Base-by-base conservation (phyloP, 1,140 invertebrate species). In the Linepithema humile region DNA sequence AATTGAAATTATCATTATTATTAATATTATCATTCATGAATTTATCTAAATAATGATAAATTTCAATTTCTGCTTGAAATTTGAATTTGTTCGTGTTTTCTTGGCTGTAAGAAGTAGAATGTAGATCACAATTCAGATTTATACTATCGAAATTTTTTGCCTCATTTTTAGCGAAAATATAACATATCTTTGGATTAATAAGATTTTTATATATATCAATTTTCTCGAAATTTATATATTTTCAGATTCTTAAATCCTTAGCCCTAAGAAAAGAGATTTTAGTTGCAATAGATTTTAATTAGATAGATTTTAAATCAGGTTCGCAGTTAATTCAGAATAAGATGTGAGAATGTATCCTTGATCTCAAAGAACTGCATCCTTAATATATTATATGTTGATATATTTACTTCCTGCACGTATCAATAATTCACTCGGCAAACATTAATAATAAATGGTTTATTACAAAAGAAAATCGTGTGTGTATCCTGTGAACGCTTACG, bases 1-100 rank as follows among this genome's bases (percentile, higher is more conserved):
- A 10, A 35, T 35, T 64, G 7, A 55, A 55, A 53, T 75, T 45
- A 50, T 12, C 35, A 70, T 85, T 29, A n/a, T 72, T 40, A 59
- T 40, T 26, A 4, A n/a, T 64, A 45, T 35, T 6, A 70, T 70
- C 15, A 70, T 20, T n/a, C 4, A 20, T 50, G 5, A 70, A 70
- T 20, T 70, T n/a, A 53, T 53, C 1, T 20, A 48, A 69, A 29
- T 12, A 9, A 5, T 38, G 17, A 15, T 40, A 26, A 26, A 23
- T 60, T 45, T 75, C 26, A 62, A 75, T 75, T 62, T 7, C 45
- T 45, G n/a, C 57, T 60, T 26, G 17, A 60, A 3, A 29, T 29
- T 45, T 60, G 7, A 60, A 43, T 74, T 10, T 9, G 3, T 38
- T 40, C n/a, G 23, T 2, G n/a, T 74, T 38, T 57, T 17, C 50